These are phyloP conservation scores for Epinephelus cyanopodus DNA, from an alignment of 2,113 vertebrate species.

Conservation along the genomic window DNA sequence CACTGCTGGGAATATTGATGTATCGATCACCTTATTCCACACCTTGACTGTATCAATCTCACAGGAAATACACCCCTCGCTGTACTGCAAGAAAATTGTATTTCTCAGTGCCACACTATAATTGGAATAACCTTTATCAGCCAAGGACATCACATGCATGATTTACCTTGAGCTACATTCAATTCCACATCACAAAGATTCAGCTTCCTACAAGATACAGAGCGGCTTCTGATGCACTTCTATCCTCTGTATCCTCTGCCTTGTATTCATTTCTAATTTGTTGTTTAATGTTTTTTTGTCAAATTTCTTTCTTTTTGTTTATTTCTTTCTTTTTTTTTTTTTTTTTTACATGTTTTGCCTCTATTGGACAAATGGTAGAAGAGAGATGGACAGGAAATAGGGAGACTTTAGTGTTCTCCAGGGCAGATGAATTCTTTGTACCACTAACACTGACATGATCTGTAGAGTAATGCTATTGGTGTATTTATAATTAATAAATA, in stretches of 20 bases:
- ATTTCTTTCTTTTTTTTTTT: background rate
- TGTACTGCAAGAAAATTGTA: constrained; percentile 1
- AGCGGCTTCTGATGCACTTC: background rate
- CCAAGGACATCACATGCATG: constrained; percentile 27
- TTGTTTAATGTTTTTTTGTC: background rate
- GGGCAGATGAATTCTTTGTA: background rate
- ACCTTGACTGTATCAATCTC: constrained; percentile 21
- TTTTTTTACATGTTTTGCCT: background rate
- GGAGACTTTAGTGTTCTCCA: background rate
- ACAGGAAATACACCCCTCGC: background rate
- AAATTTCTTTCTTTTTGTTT: background rate
- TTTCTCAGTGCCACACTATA: background rate
- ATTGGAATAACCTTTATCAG: constrained; percentile 36
- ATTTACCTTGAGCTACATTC: constrained; percentile 2
- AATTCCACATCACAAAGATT: constrained; percentile 9
- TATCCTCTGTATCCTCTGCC: background rate
- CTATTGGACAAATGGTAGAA: background rate
- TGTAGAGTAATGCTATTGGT: background rate
- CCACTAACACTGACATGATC: background rate
- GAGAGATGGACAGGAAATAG: background rate
- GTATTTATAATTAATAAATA: background rate
- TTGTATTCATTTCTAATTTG: background rate
- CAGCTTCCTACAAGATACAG: background rate
- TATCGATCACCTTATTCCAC: constrained; percentile 16
- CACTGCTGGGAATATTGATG: constrained; percentile 21